Conservation (phyloP, 2,888 invertebrate species). For the Brenthis hecate region DNA sequence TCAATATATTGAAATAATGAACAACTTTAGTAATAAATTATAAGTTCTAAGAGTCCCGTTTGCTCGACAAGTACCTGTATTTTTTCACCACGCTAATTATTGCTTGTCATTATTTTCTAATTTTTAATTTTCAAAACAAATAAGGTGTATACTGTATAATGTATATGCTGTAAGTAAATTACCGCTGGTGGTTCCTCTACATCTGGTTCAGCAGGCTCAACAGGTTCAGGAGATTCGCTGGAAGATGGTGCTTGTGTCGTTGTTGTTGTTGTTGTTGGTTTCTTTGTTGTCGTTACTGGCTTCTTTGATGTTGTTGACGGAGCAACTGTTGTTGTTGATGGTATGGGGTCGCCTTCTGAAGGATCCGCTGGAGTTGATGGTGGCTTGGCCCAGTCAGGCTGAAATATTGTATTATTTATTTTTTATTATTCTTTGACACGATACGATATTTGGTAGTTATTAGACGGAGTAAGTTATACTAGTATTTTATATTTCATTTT, state of each 20-base stretch:
- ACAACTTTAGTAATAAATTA: too few species aligned
- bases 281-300: conserved; percentile 44
- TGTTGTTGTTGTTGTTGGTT: conserved; percentile 36
- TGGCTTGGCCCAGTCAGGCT: conserved; percentile 92
- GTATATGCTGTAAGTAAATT: conserved; percentile 1
- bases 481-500: too few species aligned
- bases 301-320: conserved; percentile 50
- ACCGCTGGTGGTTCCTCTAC: conserved; percentile 54
- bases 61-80: too few species aligned
- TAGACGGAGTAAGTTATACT: too few species aligned
- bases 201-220: conserved; percentile 41
- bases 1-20: too few species aligned
- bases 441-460: too few species aligned
- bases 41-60: too few species aligned
- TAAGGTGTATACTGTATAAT: too few species aligned
- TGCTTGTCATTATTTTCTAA: too few species aligned
- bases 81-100: too few species aligned
- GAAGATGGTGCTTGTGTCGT: conserved; percentile 45
- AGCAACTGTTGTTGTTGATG: conserved; percentile 48
- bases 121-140: too few species aligned
- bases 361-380: conserved; percentile 86
- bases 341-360: conserved; percentile 70
- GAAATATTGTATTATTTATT: conserved; percentile 42
- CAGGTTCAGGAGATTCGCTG: conserved; percentile 37
- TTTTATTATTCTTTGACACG: not conserved